Evolutionary conservation across 1,140 invertebrate genomes (phyloP), one percentile per base, ranked within the genome.

Genomic region (Saxidomus purpurata): DNA sequence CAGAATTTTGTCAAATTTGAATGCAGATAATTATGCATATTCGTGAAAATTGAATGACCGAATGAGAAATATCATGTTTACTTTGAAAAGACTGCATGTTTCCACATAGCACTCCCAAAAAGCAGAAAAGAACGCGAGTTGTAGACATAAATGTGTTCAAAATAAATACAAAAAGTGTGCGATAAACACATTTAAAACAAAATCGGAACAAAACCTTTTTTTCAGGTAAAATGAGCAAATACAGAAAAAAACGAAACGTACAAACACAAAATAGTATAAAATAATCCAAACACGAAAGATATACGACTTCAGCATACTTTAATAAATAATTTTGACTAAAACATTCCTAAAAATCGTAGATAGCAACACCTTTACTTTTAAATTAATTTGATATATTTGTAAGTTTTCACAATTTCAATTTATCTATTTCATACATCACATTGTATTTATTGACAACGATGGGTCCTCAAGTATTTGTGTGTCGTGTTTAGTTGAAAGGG

Each of bases 401-500:
- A 28, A 28, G 25, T 4, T 28, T 63, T 25, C 3, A 4, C 8
- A 22, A n/a, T 63, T n/a, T n/a, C 8, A 63, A n/a, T 28, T 63
- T 63, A 63, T 63, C 59, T 28, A 63, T 28, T 28, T 63, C 59
- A 63, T 63, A 28, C 25, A 28, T 28, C 6, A 28, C 8, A 3
- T 63, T 63, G 22, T 63, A 63, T 63, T 63, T 63, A 63, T 63
- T 63, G 59, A 63, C 59, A 63, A 3, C 11, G 59, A 63, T 63
- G 59, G 52, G 19, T 63, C 19, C n/a, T 63, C 8, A 63, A n/a
- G 19, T 55, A 63, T 63, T 63, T 63, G 59, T 63, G n/a, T 63
- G 59, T 63, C n/a, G 8, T 63, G 15, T 28, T 63, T 28, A 28
- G 19, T 28, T 63, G 25, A 63, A 63, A 63, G 59, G 59, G 59